Evolutionary conservation across 2,888 invertebrate genomes (phyloP), one percentile per base, ranked within the genome.

Genomic region (Caenorhabditis sp.): DNA sequence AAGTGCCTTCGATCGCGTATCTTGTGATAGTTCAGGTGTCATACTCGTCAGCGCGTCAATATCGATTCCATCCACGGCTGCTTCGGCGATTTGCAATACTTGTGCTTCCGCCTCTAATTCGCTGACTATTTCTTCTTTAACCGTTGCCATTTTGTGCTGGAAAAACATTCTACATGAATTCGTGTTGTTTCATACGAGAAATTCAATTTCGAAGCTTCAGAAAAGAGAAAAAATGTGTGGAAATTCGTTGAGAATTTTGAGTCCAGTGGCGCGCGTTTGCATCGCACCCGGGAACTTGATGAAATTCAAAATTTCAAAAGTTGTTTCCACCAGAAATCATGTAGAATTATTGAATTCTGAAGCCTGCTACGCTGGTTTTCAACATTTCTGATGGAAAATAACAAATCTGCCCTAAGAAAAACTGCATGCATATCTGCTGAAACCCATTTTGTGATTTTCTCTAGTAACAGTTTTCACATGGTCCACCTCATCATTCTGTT

Each of bases 21-120:
- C 22, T 35, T 51, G 74, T 22, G 72, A n/a, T 22, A 85, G n/a
- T 6, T 58, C 70, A 0, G 84, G 73, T 16, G 85, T 85, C 66
- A 87, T 68, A 22, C 54, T 70, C 3, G 76, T 85, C 72, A 87
- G 14, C 19, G 82, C 66, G 26, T 87, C 87, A 80, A 85, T 85
- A 38, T 82, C 84, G 35, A 87, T 81, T 44, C 87, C 87, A 35
- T 86, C 86, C 26, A 49, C 14, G 19, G 77, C 74, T 8, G 82
- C 56, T 75, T 86, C 59, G 28, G 86, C 76, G 49, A 86, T 80
- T 24, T 82, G 85, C 51, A 82, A n/a, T 12, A 87, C 75, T 58
- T 87, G 82, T 24, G 51, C 35, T 31, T 82, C 82, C 26, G 61
- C 73, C 19, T 77, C 82, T 22, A n/a, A 38, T 24, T 56, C 51